Conservation (phyloP, 2,113 vertebrate genomes). For the Vombatus ursinus region DNA sequence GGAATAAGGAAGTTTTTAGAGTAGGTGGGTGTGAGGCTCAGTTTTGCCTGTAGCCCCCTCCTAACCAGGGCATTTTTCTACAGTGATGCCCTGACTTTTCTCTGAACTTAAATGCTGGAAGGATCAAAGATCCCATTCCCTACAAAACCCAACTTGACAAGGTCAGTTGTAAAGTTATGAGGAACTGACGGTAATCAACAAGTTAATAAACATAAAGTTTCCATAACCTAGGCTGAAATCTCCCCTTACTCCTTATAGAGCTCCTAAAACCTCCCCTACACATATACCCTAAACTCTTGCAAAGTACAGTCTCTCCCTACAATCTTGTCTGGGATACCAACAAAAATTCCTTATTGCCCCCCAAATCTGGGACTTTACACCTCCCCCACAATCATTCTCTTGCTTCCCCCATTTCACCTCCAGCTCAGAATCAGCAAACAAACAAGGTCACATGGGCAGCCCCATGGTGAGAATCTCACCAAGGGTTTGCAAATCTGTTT, state of each 20-base stretch:
- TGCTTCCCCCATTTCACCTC: neutral
- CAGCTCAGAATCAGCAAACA: neutral
- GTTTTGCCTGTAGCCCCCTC: neutral
- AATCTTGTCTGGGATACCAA: neutral
- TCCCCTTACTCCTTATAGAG: neutral
- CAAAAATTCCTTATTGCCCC: neutral
- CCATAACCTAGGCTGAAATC: neutral
- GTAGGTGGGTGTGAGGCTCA: neutral
- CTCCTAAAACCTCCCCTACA: neutral
- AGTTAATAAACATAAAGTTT: neutral
- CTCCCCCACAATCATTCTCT: neutral
- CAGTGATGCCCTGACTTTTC: neutral
- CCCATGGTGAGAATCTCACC: neutral
- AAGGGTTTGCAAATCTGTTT: neutral
- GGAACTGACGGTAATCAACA: neutral
- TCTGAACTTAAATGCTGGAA: neutral
- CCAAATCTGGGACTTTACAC: neutral
- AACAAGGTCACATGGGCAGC: neutral
- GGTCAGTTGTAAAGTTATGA: neutral
- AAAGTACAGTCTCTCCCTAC: neutral
- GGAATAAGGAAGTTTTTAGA: neutral
- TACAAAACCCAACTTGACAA: neutral
- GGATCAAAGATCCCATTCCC: neutral
- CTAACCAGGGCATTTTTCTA: neutral
- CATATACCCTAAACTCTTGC: neutral